phyloP scores from a whole-genome alignment of 2,797 vertebrate species.

The Crenichthys baileyi region DNA sequence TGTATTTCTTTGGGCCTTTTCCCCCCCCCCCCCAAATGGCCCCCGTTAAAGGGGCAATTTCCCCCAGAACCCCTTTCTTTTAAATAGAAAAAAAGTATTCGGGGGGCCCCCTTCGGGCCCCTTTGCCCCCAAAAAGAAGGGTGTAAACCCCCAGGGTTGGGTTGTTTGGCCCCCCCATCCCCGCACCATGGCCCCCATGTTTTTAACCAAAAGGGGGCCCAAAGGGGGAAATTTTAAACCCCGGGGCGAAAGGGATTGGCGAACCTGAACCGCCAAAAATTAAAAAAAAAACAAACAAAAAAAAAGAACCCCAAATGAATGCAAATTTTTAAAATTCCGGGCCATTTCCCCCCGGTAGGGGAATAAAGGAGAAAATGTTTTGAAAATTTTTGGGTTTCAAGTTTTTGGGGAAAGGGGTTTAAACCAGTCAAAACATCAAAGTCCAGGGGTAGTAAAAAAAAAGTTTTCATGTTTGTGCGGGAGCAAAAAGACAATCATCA shows the following conservation, averaged over 20 bases:
- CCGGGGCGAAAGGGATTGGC: too few species aligned
- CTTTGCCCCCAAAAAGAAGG: too few species aligned
- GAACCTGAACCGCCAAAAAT: too few species aligned
- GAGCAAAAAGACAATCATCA: neutral
- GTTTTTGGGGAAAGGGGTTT: neutral
- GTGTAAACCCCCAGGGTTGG: too few species aligned
- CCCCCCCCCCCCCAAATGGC: too few species aligned
- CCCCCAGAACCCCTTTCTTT: neutral
- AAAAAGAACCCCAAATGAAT: neutral
- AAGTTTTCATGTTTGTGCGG: neutral
- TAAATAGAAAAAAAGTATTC: slow-evolving; percentile 15
- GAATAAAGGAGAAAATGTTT: slow-evolving; percentile 16
- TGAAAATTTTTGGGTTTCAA: slow-evolving; percentile 10
- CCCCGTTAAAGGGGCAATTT: slow-evolving; percentile 29
- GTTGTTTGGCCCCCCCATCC: too few species aligned
- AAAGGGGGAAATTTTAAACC: slow-evolving; percentile 33
- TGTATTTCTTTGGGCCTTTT: neutral
- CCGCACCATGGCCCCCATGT: too few species aligned
- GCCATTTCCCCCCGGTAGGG: neutral
- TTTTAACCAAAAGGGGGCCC: too few species aligned
- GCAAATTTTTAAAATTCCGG: slow-evolving; percentile 12
- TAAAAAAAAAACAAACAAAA: too few species aligned
- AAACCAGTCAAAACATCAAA: slow-evolving; percentile 1
- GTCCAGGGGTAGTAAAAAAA: neutral
- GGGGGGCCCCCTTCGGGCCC: too few species aligned